A percentile compares a stretch with the other conserved stretches of the same genome.
Evolutionary conservation across 1,140 invertebrate genomes (phyloP).

Genomic region (Bombus sibiricus): DNA sequence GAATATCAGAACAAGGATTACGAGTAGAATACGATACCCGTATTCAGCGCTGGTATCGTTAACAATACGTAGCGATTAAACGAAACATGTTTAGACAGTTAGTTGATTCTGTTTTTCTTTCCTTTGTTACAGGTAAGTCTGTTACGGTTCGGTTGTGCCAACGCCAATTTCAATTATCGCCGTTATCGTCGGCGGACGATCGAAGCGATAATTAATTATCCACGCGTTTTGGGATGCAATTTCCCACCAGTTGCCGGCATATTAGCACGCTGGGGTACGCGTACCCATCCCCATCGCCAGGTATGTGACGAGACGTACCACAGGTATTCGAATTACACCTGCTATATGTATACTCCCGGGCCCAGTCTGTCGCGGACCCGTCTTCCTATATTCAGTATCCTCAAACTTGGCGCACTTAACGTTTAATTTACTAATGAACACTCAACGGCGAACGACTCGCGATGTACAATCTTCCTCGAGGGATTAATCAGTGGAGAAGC

Average conservation of each 20-base stretch:
- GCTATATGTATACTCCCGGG: background rate
- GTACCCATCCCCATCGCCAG: constrained; percentile 28
- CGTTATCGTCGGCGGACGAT: constrained; percentile 52
- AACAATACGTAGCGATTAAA: background rate
- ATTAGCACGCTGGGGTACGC: constrained; percentile 41
- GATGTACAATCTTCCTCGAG: background rate
- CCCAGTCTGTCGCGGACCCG: background rate
- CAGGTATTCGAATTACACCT: constrained; percentile 58
- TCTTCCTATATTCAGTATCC: constrained; percentile 43
- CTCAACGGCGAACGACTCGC: constrained; percentile 8
- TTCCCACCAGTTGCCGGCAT: constrained; percentile 55
- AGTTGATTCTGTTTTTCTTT: background rate
- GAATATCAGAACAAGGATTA: no score
- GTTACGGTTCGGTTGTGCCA: background rate
- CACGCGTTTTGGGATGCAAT: constrained; percentile 61
- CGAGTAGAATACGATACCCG: background rate
- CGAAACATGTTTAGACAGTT: background rate
- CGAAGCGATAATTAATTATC: constrained; percentile 65
- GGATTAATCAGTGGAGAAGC: constrained; percentile 29
- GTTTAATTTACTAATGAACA: constrained; percentile 70
- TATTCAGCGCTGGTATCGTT: no score
- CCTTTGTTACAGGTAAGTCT: constrained; percentile 62
- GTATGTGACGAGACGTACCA: constrained; percentile 43
- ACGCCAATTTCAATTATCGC: constrained; percentile 54
- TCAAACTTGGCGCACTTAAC: constrained; percentile 38